Evolutionary conservation across 2,797 vertebrate genomes (phyloP).

Genomic region (Eutrigla gurnardus): DNA sequence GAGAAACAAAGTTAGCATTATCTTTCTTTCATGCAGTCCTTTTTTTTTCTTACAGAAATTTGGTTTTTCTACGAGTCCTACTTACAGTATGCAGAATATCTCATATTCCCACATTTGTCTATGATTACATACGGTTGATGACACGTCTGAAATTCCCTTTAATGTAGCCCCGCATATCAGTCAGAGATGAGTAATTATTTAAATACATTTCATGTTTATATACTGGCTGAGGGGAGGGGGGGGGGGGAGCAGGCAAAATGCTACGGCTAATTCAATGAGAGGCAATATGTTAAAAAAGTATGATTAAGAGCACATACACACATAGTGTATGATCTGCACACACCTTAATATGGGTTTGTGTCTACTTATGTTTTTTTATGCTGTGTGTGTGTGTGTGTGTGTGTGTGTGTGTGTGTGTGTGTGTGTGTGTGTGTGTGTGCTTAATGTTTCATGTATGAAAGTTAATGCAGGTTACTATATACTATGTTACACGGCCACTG

Average conservation of each 20-base stretch:
- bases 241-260: conserved; percentile 82
- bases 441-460: conserved; percentile 65
- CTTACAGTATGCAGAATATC: conserved; percentile 79
- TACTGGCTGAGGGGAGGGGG: conserved; percentile 70
- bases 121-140: conserved; percentile 78
- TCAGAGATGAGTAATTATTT: conserved; percentile 81
- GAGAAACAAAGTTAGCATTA: conserved; percentile 75
- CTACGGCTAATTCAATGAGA: conserved; percentile 81
- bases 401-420: conserved; percentile 37
- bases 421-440: conserved; percentile 37
- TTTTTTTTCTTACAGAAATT: conserved; percentile 75
- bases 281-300: conserved; percentile 70
- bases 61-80: conserved; percentile 80
- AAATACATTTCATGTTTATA: conserved; percentile 84
- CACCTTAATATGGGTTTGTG: conserved; percentile 53
- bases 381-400: conserved; percentile 38
- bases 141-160: conserved; percentile 72
- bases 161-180: conserved; percentile 73
- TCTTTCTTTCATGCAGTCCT: conserved; percentile 83
- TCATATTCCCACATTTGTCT: conserved; percentile 70
- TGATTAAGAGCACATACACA: conserved; percentile 69
- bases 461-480: conserved; percentile 67
- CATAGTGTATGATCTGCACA: conserved; percentile 66
- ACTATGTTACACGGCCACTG: conserved; percentile 71
- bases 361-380: conserved; percentile 52